Conservation (phyloP, 2,113 vertebrate species). For the Muscicapa adusta region DNA sequence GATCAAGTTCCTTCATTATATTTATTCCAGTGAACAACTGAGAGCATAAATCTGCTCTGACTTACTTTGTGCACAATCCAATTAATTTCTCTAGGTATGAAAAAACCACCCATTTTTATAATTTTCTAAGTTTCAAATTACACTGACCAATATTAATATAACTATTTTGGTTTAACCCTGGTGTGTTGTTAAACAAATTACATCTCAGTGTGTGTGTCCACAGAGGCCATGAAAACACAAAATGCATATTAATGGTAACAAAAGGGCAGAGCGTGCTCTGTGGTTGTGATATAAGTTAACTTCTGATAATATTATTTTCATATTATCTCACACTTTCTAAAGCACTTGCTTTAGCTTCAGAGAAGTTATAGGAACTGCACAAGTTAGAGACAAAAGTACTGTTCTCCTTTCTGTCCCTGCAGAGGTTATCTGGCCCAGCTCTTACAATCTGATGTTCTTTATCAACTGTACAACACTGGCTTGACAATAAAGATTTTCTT, state of each 20-base stretch:
- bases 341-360: neutral
- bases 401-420: neutral
- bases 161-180: neutral
- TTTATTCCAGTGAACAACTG: neutral
- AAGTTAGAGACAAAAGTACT: neutral
- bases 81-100: neutral
- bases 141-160: neutral
- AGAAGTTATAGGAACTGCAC: neutral
- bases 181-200: neutral
- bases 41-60: neutral
- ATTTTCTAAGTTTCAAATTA: neutral
- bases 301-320: neutral
- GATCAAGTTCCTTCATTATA: neutral
- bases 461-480: neutral
- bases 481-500: neutral
- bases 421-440: conserved; percentile 4
- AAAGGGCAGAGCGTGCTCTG: neutral
- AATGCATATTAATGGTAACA: neutral
- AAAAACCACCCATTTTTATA: neutral
- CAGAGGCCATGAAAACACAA: neutral
- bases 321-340: neutral
- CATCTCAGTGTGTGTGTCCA: neutral
- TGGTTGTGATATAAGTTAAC: neutral
- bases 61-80: neutral
- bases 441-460: neutral